A percentile compares a stretch with the other conserved stretches of the same genome.
phyloP scores from a whole-genome alignment of 2,888 invertebrate species.

The Acronicta psi region DNA sequence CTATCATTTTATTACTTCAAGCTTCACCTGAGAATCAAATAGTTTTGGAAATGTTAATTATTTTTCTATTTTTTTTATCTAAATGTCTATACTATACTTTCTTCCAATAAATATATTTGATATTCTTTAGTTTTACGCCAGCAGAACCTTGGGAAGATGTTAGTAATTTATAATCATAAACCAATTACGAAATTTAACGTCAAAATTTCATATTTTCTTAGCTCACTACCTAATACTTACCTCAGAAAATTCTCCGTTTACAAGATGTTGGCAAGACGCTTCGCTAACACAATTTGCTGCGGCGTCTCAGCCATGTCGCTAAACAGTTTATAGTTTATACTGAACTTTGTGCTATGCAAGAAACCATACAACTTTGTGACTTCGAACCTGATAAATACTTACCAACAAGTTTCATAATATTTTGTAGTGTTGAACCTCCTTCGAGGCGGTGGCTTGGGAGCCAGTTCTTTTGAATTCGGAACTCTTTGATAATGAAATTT shows the following conservation, averaged over 20 bases:
- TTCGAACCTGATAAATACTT: constrained; percentile 51
- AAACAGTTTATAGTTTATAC: constrained; percentile 75
- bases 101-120: too few relatives aligned
- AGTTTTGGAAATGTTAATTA: too few relatives aligned
- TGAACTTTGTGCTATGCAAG: constrained; percentile 58
- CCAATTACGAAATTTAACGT: neutral
- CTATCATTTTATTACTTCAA: too few relatives aligned
- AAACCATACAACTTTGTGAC: constrained; percentile 54
- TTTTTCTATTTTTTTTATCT: too few relatives aligned
- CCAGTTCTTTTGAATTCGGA: constrained; percentile 46
- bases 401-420: constrained; percentile 39
- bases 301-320: constrained; percentile 63
- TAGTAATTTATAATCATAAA: too few relatives aligned
- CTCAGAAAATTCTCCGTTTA: constrained; percentile 64
- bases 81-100: too few relatives aligned
- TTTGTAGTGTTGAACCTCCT: constrained; percentile 34
- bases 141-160: too few relatives aligned
- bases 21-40: too few relatives aligned
- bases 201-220: constrained; percentile 16
- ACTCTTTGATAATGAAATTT: constrained; percentile 47
- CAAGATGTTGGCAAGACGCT: constrained; percentile 62
- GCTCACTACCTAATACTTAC: constrained; percentile 2
- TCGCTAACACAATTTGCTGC: constrained; percentile 71
- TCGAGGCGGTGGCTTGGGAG: constrained; percentile 23
- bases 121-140: too few relatives aligned